Evolutionary conservation across 2,797 vertebrate genomes (phyloP).

Genomic region (Gouania willdenowi): DNA sequence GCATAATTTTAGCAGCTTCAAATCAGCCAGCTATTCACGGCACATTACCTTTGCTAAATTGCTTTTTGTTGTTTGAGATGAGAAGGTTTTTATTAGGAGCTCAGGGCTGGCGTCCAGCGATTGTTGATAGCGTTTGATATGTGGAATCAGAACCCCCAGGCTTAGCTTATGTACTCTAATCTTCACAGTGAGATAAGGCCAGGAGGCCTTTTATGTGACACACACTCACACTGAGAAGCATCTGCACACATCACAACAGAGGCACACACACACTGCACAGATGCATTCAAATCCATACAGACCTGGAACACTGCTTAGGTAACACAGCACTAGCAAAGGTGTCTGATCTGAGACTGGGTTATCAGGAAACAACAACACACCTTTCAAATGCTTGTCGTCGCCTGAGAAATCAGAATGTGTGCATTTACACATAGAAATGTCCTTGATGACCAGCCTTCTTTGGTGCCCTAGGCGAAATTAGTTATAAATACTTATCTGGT

Average conservation of each 20-base stretch:
- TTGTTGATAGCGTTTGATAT: slow-evolving; percentile 55
- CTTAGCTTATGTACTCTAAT: slow-evolving; percentile 60
- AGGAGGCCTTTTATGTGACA: slow-evolving; percentile 42
- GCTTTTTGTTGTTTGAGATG: slow-evolving; percentile 34
- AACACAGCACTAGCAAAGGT: slow-evolving; percentile 17
- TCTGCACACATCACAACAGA: slow-evolving; percentile 10
- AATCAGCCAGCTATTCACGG: slow-evolving; percentile 21
- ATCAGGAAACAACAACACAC: slow-evolving; percentile 31
- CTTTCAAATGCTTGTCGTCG: slow-evolving; percentile 35
- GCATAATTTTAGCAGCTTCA: slow-evolving; percentile 21
- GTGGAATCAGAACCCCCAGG: slow-evolving; percentile 36
- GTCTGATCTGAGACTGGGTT: slow-evolving; percentile 36
- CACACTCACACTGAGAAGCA: slow-evolving; percentile 6
- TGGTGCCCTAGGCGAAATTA: no score
- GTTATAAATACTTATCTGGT: no score
- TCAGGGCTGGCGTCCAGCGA: slow-evolving; percentile 31
- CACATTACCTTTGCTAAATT: slow-evolving; percentile 50
- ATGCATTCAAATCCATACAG: slow-evolving; percentile 12
- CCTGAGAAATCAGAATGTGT: slow-evolving; percentile 2
- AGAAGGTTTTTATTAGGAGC: slow-evolving; percentile 47
- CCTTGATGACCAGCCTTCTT: no score
- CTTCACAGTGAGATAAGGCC: slow-evolving; percentile 51
- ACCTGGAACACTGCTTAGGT: neutral
- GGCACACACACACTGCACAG: slow-evolving; percentile 1
- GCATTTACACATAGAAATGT: no score